Conservation (phyloP, 2,113 vertebrate genomes). For the Sylvilagus bachmani region DNA sequence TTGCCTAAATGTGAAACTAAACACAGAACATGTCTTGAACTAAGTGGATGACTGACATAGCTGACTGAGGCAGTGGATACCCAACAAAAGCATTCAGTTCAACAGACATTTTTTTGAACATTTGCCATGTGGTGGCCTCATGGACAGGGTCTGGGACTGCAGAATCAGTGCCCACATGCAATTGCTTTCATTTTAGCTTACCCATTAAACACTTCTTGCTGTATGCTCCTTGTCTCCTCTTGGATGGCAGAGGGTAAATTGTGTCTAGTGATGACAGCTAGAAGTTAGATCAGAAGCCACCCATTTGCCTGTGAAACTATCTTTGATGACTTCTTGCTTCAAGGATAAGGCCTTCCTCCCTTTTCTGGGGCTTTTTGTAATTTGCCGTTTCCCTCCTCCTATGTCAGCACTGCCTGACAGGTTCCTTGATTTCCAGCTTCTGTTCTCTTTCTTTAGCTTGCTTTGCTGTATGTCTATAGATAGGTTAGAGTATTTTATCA, state of each 20-base stretch:
- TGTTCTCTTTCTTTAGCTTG: background rate
- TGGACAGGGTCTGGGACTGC: background rate
- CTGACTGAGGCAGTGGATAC: background rate
- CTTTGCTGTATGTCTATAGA: background rate
- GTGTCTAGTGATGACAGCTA: background rate
- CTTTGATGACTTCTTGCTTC: background rate
- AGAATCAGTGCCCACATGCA: background rate
- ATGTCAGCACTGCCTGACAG: background rate
- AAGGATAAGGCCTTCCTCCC: background rate
- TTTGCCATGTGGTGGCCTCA: background rate
- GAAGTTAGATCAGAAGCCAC: background rate
- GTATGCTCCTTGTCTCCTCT: background rate
- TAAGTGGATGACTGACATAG: background rate
- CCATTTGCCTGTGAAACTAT: background rate
- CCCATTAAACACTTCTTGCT: background rate
- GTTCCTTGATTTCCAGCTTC: background rate
- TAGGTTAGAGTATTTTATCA: background rate
- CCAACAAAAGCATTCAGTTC: background rate
- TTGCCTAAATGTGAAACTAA: background rate
- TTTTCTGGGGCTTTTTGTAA: background rate
- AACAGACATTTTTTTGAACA: background rate
- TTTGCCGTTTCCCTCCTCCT: background rate
- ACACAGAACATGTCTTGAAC: background rate
- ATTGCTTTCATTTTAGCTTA: background rate
- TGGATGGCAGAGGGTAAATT: background rate